Evolutionary conservation across 2,797 vertebrate genomes (phyloP).

Genomic region (Distichodus sexfasciatus): DNA sequence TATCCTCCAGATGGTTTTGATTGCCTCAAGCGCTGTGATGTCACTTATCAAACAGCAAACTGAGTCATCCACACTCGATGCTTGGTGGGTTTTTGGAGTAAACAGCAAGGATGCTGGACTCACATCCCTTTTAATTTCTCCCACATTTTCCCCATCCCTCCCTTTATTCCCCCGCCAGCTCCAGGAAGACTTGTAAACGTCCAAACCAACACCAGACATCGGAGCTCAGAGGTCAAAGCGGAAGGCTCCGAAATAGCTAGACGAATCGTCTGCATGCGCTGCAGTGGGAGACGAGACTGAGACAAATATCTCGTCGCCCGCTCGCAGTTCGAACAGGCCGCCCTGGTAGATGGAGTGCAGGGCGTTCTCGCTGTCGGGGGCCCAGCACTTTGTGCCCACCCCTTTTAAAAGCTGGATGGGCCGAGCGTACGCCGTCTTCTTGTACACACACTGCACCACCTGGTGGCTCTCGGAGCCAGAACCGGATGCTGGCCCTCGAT

Average conservation of each 20-base stretch:
- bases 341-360: conserved; percentile 90
- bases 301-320: conserved; percentile 84
- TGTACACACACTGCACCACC: conserved; percentile 87
- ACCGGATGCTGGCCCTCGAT: no score
- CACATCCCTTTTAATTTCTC: conserved; percentile 13
- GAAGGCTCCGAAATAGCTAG: conserved; percentile 87
- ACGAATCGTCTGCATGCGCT: conserved; percentile 76
- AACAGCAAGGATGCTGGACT: conserved; percentile 28
- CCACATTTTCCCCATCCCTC: conserved; percentile 2
- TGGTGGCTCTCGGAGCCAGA: conserved; percentile 70
- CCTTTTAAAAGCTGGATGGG: conserved; percentile 87
- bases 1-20: background rate
- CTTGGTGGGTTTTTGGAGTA: conserved; percentile 3
- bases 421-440: conserved; percentile 78
- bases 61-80: background rate
- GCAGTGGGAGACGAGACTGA: conserved; percentile 82
- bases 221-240: conserved; percentile 78
- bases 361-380: conserved; percentile 81
- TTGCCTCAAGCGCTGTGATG: background rate
- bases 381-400: conserved; percentile 89
- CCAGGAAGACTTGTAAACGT: conserved; percentile 5
- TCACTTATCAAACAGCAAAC: background rate
- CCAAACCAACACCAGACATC: conserved; percentile 3
- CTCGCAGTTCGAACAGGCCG: conserved; percentile 84
- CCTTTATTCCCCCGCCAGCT: background rate